phyloP scores from a whole-genome alignment of 1,140 invertebrate species.

The Dermatophagoides farinae region DNA sequence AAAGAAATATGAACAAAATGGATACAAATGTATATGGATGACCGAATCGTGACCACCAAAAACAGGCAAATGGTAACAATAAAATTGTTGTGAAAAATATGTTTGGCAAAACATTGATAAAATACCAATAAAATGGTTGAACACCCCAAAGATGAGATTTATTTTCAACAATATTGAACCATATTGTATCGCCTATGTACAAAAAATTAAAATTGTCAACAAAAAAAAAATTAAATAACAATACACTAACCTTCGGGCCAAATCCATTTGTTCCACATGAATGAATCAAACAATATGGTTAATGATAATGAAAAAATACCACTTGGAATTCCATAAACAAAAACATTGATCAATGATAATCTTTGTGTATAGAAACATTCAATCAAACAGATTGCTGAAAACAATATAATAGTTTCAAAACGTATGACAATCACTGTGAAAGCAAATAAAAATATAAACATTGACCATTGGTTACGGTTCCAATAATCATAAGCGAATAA shows the following conservation, averaged over 20 bases:
- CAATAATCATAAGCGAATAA: constrained; percentile 26
- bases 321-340: constrained; percentile 13
- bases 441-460: constrained; percentile 14
- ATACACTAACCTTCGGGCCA: constrained; percentile 85
- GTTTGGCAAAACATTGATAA: constrained; percentile 84
- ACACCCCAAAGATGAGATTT: constrained; percentile 91
- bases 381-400: constrained; percentile 4
- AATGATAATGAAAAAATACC: constrained; percentile 29
- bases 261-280: constrained; percentile 67
- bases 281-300: constrained; percentile 66
- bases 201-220: background rate
- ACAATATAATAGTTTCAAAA: constrained; percentile 14
- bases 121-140: constrained; percentile 92
- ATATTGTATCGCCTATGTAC: constrained; percentile 42
- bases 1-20: constrained; percentile 62
- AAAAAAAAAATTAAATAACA: background rate
- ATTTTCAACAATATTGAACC: constrained; percentile 83
- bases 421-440: constrained; percentile 17
- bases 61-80: constrained; percentile 48
- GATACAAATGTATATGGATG: constrained; percentile 38
- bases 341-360: background rate
- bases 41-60: constrained; percentile 36
- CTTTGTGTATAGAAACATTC: constrained; percentile 10
- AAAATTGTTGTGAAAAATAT: constrained; percentile 59
- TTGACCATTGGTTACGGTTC: constrained; percentile 14